phyloP scores from a whole-genome alignment of 2,888 invertebrate species.

The Drosophila paucipuncta region DNA sequence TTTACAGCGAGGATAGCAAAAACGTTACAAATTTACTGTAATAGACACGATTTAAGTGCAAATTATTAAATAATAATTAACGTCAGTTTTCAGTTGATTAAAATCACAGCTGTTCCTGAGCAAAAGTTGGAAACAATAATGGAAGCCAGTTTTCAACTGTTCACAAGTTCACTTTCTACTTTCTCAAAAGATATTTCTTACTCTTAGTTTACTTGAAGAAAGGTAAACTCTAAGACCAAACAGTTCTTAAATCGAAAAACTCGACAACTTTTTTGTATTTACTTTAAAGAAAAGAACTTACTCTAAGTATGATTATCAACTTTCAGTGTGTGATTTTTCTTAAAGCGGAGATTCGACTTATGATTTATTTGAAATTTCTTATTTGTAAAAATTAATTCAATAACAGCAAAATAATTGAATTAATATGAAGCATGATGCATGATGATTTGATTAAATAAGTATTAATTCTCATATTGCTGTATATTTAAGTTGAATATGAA shows the following conservation, averaged over 20 bases:
- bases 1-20: constrained; percentile 6
- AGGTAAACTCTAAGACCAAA: neutral
- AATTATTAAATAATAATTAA: neutral
- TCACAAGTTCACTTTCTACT: neutral
- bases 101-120: neutral
- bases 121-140: neutral
- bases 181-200: neutral
- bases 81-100: neutral
- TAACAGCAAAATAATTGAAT: neutral
- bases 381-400: neutral
- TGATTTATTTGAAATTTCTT: neutral
- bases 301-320: neutral
- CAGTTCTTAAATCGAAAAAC: neutral
- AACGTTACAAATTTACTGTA: neutral
- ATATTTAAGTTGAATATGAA: neutral
- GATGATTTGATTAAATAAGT: neutral
- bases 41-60: neutral
- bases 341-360: neutral
- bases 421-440: neutral
- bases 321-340: neutral
- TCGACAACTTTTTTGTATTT: neutral
- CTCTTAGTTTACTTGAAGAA: neutral
- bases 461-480: neutral
- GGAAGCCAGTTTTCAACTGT: neutral
- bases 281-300: neutral